Conservation (phyloP, 2,797 vertebrate species). For the Oreonectes daqikongensis region DNA sequence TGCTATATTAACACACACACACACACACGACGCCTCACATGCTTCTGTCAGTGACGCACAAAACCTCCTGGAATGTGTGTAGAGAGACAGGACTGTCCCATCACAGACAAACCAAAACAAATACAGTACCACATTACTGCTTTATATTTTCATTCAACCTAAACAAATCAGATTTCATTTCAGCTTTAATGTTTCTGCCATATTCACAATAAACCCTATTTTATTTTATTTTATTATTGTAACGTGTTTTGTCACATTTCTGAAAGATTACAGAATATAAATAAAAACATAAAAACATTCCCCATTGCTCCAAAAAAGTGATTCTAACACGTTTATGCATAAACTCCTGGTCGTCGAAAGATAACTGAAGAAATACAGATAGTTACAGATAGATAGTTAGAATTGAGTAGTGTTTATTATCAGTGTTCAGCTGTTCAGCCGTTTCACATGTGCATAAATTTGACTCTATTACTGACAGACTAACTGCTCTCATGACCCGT, state of each 20-base stretch:
- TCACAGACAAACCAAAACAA: background rate
- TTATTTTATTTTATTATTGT: too few species aligned
- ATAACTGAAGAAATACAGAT: too few species aligned
- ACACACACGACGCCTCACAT: slow-evolving; percentile 6
- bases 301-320: background rate
- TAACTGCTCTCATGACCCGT: background rate
- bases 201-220: too few species aligned
- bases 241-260: background rate
- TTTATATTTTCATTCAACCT: background rate
- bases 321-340: background rate
- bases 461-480: background rate
- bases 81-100: background rate
- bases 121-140: background rate
- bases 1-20: too few species aligned
- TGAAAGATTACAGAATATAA: background rate
- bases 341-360: too few species aligned
- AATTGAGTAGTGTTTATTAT: slow-evolving; percentile 3
- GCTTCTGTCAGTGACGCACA: slow-evolving; percentile 33
- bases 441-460: background rate
- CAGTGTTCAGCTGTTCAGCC: slow-evolving; percentile 30
- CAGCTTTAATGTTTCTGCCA: background rate
- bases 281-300: background rate
- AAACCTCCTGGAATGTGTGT: slow-evolving; percentile 19
- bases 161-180: background rate
- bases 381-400: too few species aligned